A percentile compares a stretch with the other conserved stretches of the same genome.
Conservation (phyloP, 2,113 vertebrate genomes). For the Callospermophilus lateralis region DNA sequence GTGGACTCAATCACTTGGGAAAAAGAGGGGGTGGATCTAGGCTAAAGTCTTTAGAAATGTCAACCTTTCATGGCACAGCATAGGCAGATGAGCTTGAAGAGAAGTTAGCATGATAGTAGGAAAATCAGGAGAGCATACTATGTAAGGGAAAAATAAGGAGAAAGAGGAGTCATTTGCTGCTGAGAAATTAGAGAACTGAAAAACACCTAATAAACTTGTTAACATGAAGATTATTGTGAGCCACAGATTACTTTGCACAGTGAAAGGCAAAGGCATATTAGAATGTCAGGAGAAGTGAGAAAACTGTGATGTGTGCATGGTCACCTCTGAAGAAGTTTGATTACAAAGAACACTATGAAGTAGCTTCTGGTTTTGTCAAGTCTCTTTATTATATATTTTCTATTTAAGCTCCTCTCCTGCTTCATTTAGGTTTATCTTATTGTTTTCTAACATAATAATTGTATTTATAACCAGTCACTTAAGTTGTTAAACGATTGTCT, state of each 20-base stretch:
- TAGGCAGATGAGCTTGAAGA: not conserved
- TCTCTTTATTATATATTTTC: not conserved
- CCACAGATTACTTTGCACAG: conserved; percentile 11
- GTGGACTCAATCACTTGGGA: conserved; percentile 23
- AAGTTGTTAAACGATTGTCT: conserved; percentile 10
- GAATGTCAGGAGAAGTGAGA: not conserved
- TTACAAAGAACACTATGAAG: not conserved
- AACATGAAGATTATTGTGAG: conserved; percentile 29
- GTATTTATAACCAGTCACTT: not conserved
- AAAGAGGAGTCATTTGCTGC: not conserved
- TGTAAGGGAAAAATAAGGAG: not conserved
- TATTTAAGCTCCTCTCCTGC: not conserved
- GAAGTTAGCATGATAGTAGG: not conserved
- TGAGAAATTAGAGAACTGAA: conserved; percentile 10
- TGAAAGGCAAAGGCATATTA: not conserved
- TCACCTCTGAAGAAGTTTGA: not conserved
- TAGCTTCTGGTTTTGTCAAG: not conserved
- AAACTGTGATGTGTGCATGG: not conserved
- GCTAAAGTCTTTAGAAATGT: conserved; percentile 38
- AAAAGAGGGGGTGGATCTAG: not conserved
- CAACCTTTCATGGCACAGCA: not conserved
- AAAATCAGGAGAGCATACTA: not conserved
- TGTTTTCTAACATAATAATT: not conserved
- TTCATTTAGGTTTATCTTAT: not conserved
- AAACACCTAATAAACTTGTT: conserved; percentile 36